These are phyloP conservation scores for Xyrauchen texanus DNA, from an alignment of 2,113 vertebrate species.

Conservation along the genomic window DNA sequence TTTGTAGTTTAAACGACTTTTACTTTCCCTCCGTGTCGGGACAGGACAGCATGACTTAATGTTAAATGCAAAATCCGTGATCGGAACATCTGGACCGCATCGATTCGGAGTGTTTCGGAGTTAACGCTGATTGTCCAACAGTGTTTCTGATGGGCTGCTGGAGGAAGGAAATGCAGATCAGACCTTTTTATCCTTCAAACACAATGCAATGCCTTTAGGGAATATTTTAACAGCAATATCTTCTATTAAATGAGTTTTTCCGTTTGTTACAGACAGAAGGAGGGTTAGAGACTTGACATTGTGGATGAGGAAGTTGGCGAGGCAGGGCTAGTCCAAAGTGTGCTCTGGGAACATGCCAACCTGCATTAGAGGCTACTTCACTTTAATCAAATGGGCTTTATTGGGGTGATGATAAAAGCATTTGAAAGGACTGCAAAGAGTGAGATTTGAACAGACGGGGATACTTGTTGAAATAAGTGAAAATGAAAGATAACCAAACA, in stretches of 20 bases:
- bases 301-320: background rate
- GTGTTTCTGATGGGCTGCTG: background rate
- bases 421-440: too few species aligned
- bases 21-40: background rate
- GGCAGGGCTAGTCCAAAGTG: background rate
- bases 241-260: background rate
- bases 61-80: background rate
- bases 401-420: too few species aligned
- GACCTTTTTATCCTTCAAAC: background rate
- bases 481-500: too few species aligned
- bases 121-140: background rate
- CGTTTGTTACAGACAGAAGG: background rate
- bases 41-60: background rate
- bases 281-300: background rate
- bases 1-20: slow-evolving; percentile 12
- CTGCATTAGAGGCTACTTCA: too few species aligned
- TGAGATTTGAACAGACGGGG: too few species aligned
- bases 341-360: background rate
- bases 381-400: too few species aligned
- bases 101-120: background rate
- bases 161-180: background rate
- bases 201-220: too few species aligned
- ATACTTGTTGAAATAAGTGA: too few species aligned
- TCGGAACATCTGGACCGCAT: background rate
- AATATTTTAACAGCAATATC: background rate